Percentiles rank a stretch among this genome's conserved stretches.
Evolutionary conservation across 2,888 invertebrate genomes (phyloP).

Genomic region (Mayetiola destructor): DNA sequence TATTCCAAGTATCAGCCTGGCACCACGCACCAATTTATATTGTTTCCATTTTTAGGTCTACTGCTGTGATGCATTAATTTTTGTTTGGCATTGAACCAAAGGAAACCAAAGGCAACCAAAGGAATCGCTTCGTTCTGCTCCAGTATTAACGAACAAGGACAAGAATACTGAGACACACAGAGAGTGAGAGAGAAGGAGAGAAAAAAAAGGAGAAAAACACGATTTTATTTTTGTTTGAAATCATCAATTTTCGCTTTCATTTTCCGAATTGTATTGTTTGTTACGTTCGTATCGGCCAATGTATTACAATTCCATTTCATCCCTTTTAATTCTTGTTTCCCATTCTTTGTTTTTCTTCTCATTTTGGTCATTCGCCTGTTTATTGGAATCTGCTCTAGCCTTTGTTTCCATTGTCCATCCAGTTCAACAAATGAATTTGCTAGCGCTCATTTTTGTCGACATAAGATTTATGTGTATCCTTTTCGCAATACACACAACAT

Average conservation of each 20-base stretch:
- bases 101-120: too few relatives aligned
- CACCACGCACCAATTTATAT: too few relatives aligned
- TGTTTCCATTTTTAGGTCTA: too few relatives aligned
- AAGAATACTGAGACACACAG: too few relatives aligned
- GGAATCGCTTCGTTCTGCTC: constrained; percentile 9
- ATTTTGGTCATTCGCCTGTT: neutral
- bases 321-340: neutral
- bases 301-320: neutral
- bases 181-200: too few relatives aligned
- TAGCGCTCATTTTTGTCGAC: too few relatives aligned
- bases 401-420: too few relatives aligned
- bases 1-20: too few relatives aligned
- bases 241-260: constrained; percentile 11
- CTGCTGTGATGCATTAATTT: constrained; percentile 3
- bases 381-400: neutral
- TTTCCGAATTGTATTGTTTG: neutral
- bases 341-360: neutral
- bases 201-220: too few relatives aligned
- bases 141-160: too few relatives aligned
- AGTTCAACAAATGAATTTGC: constrained; percentile 1
- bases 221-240: neutral
- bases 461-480: constrained; percentile 7
- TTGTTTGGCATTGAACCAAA: neutral
- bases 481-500: constrained; percentile 1
- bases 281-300: neutral